Evolutionary conservation across 2,797 vertebrate genomes (phyloP).

Genomic region (Muraenolepis orangiensis): DNA sequence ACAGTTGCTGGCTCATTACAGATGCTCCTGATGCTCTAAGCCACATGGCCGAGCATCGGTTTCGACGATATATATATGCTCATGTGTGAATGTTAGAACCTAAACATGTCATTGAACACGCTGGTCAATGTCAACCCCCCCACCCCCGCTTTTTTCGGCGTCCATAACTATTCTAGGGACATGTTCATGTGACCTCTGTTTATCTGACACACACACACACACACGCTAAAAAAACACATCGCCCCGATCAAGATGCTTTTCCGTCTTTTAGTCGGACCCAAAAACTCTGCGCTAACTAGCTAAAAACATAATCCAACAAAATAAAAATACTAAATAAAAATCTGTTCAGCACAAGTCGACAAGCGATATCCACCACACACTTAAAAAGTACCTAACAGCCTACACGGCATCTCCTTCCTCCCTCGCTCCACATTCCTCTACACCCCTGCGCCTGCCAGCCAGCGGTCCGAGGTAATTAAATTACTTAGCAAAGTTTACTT

Average conservation of each 20-base stretch:
- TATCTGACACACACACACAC: neutral
- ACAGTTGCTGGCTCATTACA: neutral
- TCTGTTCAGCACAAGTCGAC: constrained; percentile 7
- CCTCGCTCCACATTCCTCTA: constrained; percentile 36
- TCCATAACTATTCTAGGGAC: neutral
- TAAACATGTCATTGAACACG: neutral
- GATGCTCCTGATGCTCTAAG: neutral
- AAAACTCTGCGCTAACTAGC: neutral
- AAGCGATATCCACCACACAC: constrained; percentile 19
- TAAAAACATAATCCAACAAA: neutral
- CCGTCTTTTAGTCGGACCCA: neutral
- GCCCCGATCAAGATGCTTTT: neutral
- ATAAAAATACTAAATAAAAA: constrained; percentile 5
- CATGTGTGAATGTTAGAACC: too few relatives aligned
- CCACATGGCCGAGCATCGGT: neutral
- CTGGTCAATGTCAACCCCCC: too few relatives aligned
- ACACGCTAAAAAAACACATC: neutral
- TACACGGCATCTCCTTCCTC: neutral
- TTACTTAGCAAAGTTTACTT: constrained; percentile 87
- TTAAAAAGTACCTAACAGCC: constrained; percentile 21
- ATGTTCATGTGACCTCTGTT: neutral
- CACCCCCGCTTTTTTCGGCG: too few relatives aligned
- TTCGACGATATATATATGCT: neutral
- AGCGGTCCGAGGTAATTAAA: constrained; percentile 79
- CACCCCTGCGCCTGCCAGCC: constrained; percentile 54